Conservation (phyloP, 1,140 invertebrate species). For the Drosophila funebris region DNA sequence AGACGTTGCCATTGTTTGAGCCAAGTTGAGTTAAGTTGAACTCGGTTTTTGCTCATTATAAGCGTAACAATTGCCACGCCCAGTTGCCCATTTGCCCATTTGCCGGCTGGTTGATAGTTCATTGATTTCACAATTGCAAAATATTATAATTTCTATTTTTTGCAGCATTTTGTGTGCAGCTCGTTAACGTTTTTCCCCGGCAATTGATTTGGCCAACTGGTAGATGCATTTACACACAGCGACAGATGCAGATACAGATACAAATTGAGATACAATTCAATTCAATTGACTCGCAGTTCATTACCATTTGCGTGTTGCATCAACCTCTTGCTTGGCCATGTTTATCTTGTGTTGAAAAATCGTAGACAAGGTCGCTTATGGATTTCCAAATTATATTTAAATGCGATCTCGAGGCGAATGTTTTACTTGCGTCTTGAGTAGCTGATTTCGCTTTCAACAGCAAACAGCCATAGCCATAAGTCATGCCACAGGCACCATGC, state of each 20-base stretch:
- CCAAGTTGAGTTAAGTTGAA: constrained; percentile 8
- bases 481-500: neutral
- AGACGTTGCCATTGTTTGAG: constrained; percentile 22
- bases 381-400: constrained; percentile 56
- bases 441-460: constrained; percentile 74
- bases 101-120: constrained; percentile 17
- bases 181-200: neutral
- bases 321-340: constrained; percentile 44
- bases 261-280: neutral
- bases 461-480: constrained; percentile 1
- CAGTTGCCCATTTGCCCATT: neutral
- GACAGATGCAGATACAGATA: neutral
- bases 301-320: constrained; percentile 56
- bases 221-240: neutral
- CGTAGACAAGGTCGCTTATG: constrained; percentile 69
- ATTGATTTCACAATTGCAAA: constrained; percentile 32
- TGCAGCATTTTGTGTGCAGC: constrained; percentile 15
- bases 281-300: constrained; percentile 27
- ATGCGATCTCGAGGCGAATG: constrained; percentile 15
- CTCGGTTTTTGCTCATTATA: constrained; percentile 20
- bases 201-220: constrained; percentile 18
- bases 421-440: constrained; percentile 31
- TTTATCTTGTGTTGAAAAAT: constrained; percentile 54
- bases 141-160: constrained; percentile 12
- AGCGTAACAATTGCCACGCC: constrained; percentile 5